Evolutionary conservation across 1,140 invertebrate species (phyloP), one percentile per base, ranked within the genome.

Genomic region (Trichonephila clavipes): DNA sequence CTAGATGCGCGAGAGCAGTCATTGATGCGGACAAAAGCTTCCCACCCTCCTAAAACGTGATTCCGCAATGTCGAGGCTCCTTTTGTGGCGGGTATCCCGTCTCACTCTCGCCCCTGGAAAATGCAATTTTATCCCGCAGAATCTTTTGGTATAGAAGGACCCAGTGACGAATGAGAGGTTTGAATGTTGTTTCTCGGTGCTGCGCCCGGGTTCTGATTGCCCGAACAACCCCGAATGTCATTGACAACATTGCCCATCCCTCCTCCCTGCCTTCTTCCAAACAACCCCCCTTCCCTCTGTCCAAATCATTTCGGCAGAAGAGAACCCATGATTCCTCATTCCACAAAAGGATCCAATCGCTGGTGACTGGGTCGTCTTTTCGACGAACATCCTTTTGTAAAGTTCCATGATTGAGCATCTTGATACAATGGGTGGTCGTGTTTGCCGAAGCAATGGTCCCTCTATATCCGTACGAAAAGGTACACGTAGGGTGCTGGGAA

Each of bases 301-400:
- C 92, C 92, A 88, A 93, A 93, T 93, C 92, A 92, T 92, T 92
- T 92, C 90, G 61, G 44, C 59, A 72, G 91, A 86, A 87, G 89
- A 91, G 89, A 83, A 83, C 88, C 28, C 88, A 69, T 81, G 90
- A 91, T 91, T 85, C 69, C 77, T 91, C 72, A 86, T 81, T 21
- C 62, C 64, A 92, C 92, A 93, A 93, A 92, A 88, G 92, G 66
- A 82, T 62, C 86, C 64, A 93, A 92, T 92, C 91, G 83, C 44
- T n/a, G 66, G 72, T n/a, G 72, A 90, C 88, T 90, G 44, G 61
- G 89, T 83, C 89, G 58, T 91, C 89, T 91, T 91, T 81, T 90
- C 89, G 89, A 28, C 72, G 44, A 62, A 58, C 72, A 81, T 81
- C 88, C 72, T 81, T 77, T 92, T 83, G 77, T 92, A 58, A 24